Base-by-base conservation (phyloP, 2,113 vertebrate genomes). In the Tachysurus fulvidraco region DNA sequence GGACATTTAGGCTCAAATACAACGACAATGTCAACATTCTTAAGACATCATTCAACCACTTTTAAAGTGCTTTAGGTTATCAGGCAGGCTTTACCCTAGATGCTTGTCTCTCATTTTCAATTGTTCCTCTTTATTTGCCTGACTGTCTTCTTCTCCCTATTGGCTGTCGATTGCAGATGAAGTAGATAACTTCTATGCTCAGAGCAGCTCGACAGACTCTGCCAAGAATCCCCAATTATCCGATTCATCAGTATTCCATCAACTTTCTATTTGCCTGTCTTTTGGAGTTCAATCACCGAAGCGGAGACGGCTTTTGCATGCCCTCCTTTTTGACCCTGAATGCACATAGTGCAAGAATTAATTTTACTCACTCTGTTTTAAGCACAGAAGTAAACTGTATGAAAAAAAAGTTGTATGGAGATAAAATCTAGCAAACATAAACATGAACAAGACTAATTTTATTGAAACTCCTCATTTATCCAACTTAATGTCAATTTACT, bases 171-270 rank as follows among this genome's bases (percentile, higher is more conserved):
- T 67, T 88, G 86, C 88, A 87, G 82, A 89, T 89, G 69, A 83
- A 87, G 85, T 54, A 73, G 90, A 89, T 88, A 89, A 94, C 88
- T 87, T 88, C 89, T 6, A 89, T 87, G 90, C 90, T 92, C 81
- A 90, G 89, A 91, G 90, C 85, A 88, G 91, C 84, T 89, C 81
- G 82, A 91, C 91, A 89, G 90, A 92, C 89, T 64, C 77, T 93
- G 93, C 91, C 86, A 91, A 86, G 92, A 93, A 94, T 94, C 92
- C 88, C 91, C 93, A 93, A 93, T 95, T 95, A 95, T 92, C 92
- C 90, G 92, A 93, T 93, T 93, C 92, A 95, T 95, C 94, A 95
- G 93, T 92, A 94, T 93, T 87, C 91, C 90, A 94, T 95, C 94
- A 94, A 92, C 93, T 94, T 94, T 95, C 94, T 90, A 94, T 94